Percentiles rank a stretch among this genome's conserved stretches.
These are phyloP conservation scores for Brachyptera putata DNA, from an alignment of 2,888 invertebrate species.

Conservation along the genomic window DNA sequence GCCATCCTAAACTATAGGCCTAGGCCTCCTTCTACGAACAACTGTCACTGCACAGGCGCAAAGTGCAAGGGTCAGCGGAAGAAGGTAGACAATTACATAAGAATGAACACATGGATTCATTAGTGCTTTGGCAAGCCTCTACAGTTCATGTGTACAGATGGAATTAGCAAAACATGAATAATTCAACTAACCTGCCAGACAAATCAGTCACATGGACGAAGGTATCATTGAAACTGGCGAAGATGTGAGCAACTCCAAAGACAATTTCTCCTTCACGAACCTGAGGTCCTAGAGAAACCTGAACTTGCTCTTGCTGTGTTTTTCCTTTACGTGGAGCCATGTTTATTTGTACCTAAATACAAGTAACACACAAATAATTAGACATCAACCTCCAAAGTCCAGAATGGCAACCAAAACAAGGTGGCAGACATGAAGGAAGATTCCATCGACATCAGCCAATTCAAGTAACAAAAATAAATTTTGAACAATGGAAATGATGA, in stretches of 20 bases:
- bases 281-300: constrained; percentile 92
- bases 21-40: too few relatives aligned
- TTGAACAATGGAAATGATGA: too few relatives aligned
- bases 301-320: constrained; percentile 93
- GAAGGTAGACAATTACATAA: too few relatives aligned
- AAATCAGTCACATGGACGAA: constrained; percentile 99
- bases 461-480: background rate
- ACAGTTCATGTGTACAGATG: too few relatives aligned
- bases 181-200: constrained; percentile 80
- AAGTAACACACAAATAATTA: constrained; percentile 3
- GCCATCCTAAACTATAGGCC: too few relatives aligned
- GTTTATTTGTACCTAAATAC: constrained; percentile 39
- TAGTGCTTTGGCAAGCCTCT: too few relatives aligned
- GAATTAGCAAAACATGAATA: too few relatives aligned
- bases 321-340: constrained; percentile 99
- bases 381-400: background rate
- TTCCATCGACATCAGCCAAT: background rate
- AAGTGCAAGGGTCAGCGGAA: too few relatives aligned
- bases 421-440: background rate
- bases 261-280: constrained; percentile 96
- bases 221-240: constrained; percentile 99
- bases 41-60: too few relatives aligned
- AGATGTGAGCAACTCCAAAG: constrained; percentile 99
- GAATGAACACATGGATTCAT: too few relatives aligned
- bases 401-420: background rate